Evolutionary conservation across 2,113 vertebrate genomes (phyloP), one percentile per base, ranked within the genome.

Genomic region (Nansenia antarctica): DNA sequence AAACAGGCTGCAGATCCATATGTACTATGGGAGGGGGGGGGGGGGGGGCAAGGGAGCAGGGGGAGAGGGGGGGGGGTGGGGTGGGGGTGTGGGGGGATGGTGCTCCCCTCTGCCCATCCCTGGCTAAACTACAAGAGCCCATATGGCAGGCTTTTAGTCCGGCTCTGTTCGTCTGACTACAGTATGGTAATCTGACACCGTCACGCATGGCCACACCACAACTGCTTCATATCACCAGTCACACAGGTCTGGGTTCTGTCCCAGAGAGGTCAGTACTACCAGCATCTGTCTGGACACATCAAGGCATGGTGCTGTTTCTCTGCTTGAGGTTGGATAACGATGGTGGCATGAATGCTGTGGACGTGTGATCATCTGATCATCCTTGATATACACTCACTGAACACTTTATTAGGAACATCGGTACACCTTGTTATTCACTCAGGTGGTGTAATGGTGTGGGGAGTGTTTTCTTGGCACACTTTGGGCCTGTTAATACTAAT

Each of bases 111-210:
- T 68, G 22, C 24, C 42, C 79, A 64, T 77, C 67, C 67, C 66
- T 73, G 69, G 76, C 58, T 62, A 32, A 63, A 61, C 49, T 54
- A 53, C 72, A 55, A 73, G 82, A 31, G 55, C 62, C 74, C 61
- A 63, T 67, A 67, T 79, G 69, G 75, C 68, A 75, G 57, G 55
- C 34, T 78, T 75, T 73, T 37, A 69, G 65, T 67, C 54, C 9
- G 49, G 62, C 70, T 69, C 62, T 74, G 70, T 72, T 83, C 72
- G 82, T 82, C 78, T 58, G 70, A 39, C 32, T 69, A 62, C 78
- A 77, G 73, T 69, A 71, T 73, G 66, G 49, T 79, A 82, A 70
- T 82, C 74, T 72, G 65, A 71, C 62, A 53, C 47, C 60, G 63
- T 74, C 70, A 62, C 45, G 72, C 62, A 54, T 54, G 34, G 64